These are phyloP conservation scores for Panorpa germanica DNA, from an alignment of 2,888 invertebrate genomes.

Conservation along the genomic window DNA sequence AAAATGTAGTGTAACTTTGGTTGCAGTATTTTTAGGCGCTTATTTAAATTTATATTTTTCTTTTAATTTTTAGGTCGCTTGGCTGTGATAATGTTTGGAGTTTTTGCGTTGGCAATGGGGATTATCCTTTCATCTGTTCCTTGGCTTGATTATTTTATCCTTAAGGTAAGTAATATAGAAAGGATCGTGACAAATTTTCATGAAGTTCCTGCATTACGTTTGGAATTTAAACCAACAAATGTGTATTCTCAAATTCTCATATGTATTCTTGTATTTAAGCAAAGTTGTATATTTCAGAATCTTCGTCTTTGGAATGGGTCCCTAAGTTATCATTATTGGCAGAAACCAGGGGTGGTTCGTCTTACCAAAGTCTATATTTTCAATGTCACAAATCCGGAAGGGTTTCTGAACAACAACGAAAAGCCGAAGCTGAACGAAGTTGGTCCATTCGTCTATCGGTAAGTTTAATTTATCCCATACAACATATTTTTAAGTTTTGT, in stretches of 20 bases:
- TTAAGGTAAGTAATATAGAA: conserved; percentile 39
- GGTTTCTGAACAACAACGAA: conserved; percentile 53
- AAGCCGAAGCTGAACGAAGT: conserved; percentile 67
- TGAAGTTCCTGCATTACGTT: background rate
- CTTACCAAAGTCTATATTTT: conserved; percentile 77
- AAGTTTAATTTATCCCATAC: conserved; percentile 17
- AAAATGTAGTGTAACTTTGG: too few relatives aligned
- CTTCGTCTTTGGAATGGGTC: conserved; percentile 69
- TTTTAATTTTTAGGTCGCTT: conserved; percentile 51
- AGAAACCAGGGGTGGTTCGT: conserved; percentile 64
- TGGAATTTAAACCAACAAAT: background rate
- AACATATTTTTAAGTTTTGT: too few relatives aligned
- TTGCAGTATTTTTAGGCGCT: too few relatives aligned
- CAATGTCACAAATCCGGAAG: conserved; percentile 74
- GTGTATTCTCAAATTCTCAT: background rate
- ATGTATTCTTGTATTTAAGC: background rate
- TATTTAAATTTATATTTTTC: too few relatives aligned
- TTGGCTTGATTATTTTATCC: conserved; percentile 72
- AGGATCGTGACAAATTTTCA: background rate
- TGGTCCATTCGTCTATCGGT: conserved; percentile 77
- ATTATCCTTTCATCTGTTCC: conserved; percentile 70
- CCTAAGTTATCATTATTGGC: conserved; percentile 75
- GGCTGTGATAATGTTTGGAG: conserved; percentile 60
- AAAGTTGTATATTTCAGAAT: conserved; percentile 36
- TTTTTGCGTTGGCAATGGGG: conserved; percentile 60